Percentiles rank a stretch among this genome's conserved stretches.
These are phyloP conservation scores for Philantomba maxwellii DNA, from an alignment of 2,113 vertebrate species.

Conservation along the genomic window DNA sequence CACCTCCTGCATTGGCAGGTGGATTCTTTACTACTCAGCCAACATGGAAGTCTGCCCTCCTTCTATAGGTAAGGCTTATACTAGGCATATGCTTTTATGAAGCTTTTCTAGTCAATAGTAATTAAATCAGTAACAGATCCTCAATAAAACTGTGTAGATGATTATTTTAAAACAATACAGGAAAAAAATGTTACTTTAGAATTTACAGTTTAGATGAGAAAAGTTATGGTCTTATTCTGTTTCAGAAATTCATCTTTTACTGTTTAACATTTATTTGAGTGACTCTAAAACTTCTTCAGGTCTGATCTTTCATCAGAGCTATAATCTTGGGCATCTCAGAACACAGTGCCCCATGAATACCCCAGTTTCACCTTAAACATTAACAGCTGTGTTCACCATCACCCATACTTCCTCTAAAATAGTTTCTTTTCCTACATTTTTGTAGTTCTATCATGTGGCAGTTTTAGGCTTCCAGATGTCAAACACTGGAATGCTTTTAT, in stretches of 20 bases:
- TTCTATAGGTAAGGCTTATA: neutral
- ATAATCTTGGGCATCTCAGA: neutral
- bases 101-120: neutral
- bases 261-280: neutral
- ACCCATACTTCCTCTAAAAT: neutral
- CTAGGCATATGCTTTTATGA: neutral
- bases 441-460: neutral
- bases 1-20: neutral
- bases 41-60: neutral
- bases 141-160: neutral
- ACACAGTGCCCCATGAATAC: neutral
- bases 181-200: neutral
- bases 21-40: neutral
- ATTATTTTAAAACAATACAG: constrained; percentile 21
- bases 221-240: neutral
- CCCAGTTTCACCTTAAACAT: neutral
- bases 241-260: neutral
- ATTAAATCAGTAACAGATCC: neutral
- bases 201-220: constrained; percentile 3
- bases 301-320: neutral
- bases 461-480: neutral
- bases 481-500: neutral
- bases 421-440: neutral
- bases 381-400: neutral
- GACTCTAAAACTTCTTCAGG: neutral